Evolutionary conservation across 2,113 vertebrate species (phyloP), one percentile per base, ranked within the genome.

Genomic region (Lampris incognitus): DNA sequence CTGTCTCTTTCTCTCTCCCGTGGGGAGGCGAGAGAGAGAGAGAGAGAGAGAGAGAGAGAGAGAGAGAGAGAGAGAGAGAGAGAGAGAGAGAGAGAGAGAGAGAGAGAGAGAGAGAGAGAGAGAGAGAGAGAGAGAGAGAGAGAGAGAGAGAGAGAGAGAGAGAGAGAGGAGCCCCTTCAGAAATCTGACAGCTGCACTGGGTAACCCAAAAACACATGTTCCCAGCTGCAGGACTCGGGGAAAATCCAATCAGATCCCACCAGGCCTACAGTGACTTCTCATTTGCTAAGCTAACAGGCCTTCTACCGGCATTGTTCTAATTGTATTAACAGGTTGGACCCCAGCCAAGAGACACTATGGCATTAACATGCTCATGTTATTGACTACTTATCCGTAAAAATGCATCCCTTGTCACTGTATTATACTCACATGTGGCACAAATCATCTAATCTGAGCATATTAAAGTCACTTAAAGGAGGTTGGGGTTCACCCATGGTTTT

Each of bases 141-240:
- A 24, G 24, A 24, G 24, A 24, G 24, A 24, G 24, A 24, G 24
- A 24, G 24, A 24, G 24, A 24, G 24, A 24, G 24, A 24, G 24
- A 24, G 24, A 0, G 24, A 24, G 24, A 84, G 83, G 87, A 69
- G 81, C 52, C 74, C 69, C 56, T 62, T 85, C 67, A 77, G 84
- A 84, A 88, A 91, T 85, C 72, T 92, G 93, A 92, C 93, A 92
- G 88, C 82, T 83, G 83, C 93, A 89, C 87, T 88, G 86, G 91
- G 90, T 88, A 92, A 83, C 73, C 76, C 79, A 69, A 85, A 78
- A 94, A 94, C 93, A 93, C 92, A 91, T 94, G 91, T 94, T 94
- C 85, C 87, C 90, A 89, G 85, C 85, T 78, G 64, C 84, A 90
- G 86, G 85, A 90, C 87, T 79, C 85, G 89, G 85, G 42, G 84